Evolutionary conservation across 2,888 invertebrate genomes (phyloP).

Genomic region (Andrena dorsata): DNA sequence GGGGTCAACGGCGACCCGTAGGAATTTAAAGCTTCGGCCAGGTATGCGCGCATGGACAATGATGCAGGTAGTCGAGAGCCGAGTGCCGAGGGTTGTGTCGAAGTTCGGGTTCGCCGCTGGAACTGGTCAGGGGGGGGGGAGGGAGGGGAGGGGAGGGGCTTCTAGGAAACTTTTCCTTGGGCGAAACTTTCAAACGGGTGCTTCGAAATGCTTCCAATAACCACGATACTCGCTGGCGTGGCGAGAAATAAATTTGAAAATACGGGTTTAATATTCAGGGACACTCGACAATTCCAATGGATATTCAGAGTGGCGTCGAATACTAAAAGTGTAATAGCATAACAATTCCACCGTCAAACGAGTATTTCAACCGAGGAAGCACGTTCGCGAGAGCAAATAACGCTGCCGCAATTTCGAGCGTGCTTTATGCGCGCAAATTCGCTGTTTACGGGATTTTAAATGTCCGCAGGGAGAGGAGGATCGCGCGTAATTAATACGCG

Average conservation of each 20-base stretch:
- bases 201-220: not conserved
- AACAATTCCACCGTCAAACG: too few relatives aligned
- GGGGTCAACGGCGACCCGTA: not conserved
- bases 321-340: too few relatives aligned
- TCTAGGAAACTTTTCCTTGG: not conserved
- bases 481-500: conserved; percentile 48
- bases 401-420: not conserved
- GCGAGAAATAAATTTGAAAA: too few relatives aligned
- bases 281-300: too few relatives aligned
- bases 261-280: too few relatives aligned
- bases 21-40: conserved; percentile 37
- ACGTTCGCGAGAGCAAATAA: not conserved
- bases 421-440: not conserved
- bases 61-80: conserved; percentile 43
- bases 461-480: not conserved
- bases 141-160: too few relatives aligned
- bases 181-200: not conserved
- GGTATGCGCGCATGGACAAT: conserved; percentile 41
- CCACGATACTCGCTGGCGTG: not conserved
- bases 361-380: not conserved
- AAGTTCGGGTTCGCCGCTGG: not conserved
- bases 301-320: too few relatives aligned
- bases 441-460: conserved; percentile 23
- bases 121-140: not conserved
- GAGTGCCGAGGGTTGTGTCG: conserved; percentile 19